Percentiles rank a stretch among this genome's conserved stretches.
Conservation (phyloP, 64 coral and sea anemone species). For the Stichodactyla mertensii region DNA sequence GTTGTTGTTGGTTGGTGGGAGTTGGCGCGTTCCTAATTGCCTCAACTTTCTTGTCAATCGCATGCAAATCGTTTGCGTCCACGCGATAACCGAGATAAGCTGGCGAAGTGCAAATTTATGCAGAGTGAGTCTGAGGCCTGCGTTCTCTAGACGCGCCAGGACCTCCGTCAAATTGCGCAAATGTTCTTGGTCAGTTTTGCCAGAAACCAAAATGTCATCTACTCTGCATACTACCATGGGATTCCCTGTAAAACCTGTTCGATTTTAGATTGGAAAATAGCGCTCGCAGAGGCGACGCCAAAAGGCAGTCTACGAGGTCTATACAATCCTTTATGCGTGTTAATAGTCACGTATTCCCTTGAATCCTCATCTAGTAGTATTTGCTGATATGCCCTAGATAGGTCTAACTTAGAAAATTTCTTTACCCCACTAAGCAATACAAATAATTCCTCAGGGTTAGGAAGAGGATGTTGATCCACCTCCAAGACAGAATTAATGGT, state of each 20-base stretch:
- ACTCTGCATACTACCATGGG: slow-evolving; percentile 26
- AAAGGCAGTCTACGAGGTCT: slow-evolving; percentile 4
- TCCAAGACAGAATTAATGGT: slow-evolving; percentile 33
- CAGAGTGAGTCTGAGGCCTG: slow-evolving; percentile 24
- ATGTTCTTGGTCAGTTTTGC: background rate
- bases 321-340: slow-evolving; percentile 39
- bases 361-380: slow-evolving; percentile 15
- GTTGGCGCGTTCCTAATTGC: slow-evolving; percentile 13
- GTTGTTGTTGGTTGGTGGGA: slow-evolving; percentile 22
- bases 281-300: slow-evolving; percentile 29
- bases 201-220: slow-evolving; percentile 21
- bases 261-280: slow-evolving; percentile 50
- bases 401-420: slow-evolving; percentile 48
- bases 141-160: background rate
- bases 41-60: slow-evolving; percentile 28
- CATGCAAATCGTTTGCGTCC: slow-evolving; percentile 7
- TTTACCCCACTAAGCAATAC: slow-evolving; percentile 31
- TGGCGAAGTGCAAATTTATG: no score
- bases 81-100: slow-evolving; percentile 2
- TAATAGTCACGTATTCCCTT: slow-evolving; percentile 15
- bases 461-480: slow-evolving; percentile 45
- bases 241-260: slow-evolving; percentile 31
- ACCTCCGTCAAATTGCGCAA: slow-evolving; percentile 16
- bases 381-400: slow-evolving; percentile 28
- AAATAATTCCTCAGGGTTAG: slow-evolving; percentile 45